Base-by-base conservation (phyloP, 1,140 invertebrate genomes). In the Mizuhopecten yessoensis region DNA sequence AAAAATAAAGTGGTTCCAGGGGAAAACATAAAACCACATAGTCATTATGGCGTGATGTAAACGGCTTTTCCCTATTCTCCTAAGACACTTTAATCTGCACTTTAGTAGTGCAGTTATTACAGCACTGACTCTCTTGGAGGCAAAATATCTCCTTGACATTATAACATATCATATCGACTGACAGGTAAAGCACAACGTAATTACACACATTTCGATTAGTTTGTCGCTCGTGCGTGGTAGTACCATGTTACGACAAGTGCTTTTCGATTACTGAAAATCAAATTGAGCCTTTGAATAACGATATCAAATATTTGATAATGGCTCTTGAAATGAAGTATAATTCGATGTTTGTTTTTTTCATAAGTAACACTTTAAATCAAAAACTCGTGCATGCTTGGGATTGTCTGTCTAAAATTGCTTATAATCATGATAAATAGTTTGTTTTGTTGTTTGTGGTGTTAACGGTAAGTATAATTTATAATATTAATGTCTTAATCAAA, bases 251-350 rank as follows among this genome's bases (percentile, higher is more conserved):
- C 57, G 57, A 29, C 11, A 75, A 75, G 57, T 75, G 57, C 17
- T 17, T 75, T 1, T 75, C 57, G n/a, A 75, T 75, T 75, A 75
- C 57, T 29, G 23, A 5, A 39, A 39, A 75, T 75, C 57, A 75
- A n/a, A 75, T 29, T n/a, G 23, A 75, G 57, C 9, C 57, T n/a
- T 75, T n/a, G 17, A 9, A 29, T 75, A 75, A 29, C 29, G 57
- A 75, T 75, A 75, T 75, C 57, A 75, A 75, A 75, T 29, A 75
- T 75, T 75, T 75, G 57, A 75, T n/a, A 29, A 75, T 29, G n/a
- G 23, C 57, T 75, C 57, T 75, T 75, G 17, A 29, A 75, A n/a
- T 75, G 57, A 75, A 29, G 57, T 75, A 29, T 75, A 29, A 75
- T 75, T 75, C n/a, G 23, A 75, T 75, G 57, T 75, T 75, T 75